Base-by-base conservation (phyloP, 2,888 invertebrate species). In the Isoperla grammatica region DNA sequence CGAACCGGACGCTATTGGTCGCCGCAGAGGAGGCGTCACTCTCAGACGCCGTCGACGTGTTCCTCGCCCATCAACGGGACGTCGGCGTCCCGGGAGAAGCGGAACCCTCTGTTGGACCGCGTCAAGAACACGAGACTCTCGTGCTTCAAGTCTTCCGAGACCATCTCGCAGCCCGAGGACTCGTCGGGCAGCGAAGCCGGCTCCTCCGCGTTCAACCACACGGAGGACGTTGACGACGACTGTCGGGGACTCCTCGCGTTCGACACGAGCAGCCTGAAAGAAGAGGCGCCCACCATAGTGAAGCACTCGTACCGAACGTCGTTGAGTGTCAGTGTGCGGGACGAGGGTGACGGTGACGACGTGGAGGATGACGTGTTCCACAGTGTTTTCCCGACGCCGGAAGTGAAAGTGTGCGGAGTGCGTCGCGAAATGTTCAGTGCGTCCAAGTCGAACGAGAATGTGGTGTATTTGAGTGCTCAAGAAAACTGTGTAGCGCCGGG, bases 121-220 rank as follows among this genome's bases (percentile, higher is more conserved):
- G 86, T 86, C 4, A 85, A 85, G 71, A 85, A 85, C 70, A 85
- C 86, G 50, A 79, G 83, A 69, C 71, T 87, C 60, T 85, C 85
- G 23, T 86, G 86, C 71, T 85, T 86, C 71, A 46, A 22, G 20
- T 37, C 17, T 15, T 29, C 57, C 8, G 57, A 35, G 23, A 13
- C 57, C 19, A 17, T 46, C 35, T 29, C 46, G 5, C 43, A 56
- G 56, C 50, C 50, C 19, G 57, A 60, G 13, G 56, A 56, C 20
- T 19, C 53, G 11, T 29, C 55, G 17, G 56, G 56, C 46, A 17
- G 45, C 42, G 55, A 54, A 23, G 43, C 58, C 11, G 49, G 50
- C 19, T 59, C 53, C 23, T 48, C 35, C 29, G 29, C 22, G 15
- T 22, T 59, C n/a, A 63, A 65, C 43, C 61, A 61, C 15, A 49